Percentiles rank a stretch among this genome's conserved stretches.
phyloP scores from a whole-genome alignment of 1,140 invertebrate genomes.

The Penaeus chinensis region DNA sequence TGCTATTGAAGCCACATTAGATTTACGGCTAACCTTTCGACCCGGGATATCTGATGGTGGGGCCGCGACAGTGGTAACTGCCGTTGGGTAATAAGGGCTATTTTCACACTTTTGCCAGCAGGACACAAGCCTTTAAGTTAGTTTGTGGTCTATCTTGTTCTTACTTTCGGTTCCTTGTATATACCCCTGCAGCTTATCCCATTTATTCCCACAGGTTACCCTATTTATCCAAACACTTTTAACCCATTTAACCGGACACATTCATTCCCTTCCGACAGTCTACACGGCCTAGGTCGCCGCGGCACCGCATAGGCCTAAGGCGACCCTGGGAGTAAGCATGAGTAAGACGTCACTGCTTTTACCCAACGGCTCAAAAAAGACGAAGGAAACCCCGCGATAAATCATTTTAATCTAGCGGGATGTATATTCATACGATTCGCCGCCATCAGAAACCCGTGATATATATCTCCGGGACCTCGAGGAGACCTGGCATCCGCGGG shows the following conservation, averaged over 20 bases:
- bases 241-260: conserved; percentile 48
- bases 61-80: conserved; percentile 48
- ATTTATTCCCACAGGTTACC: conserved; percentile 45
- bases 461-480: no score
- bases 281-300: neutral
- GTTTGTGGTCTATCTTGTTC: conserved; percentile 1
- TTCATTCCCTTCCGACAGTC: conserved; percentile 36
- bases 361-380: neutral
- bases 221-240: conserved; percentile 41
- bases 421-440: conserved; percentile 17
- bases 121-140: neutral
- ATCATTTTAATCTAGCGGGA: conserved; percentile 33
- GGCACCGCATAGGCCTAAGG: neutral
- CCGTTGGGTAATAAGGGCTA: conserved; percentile 28
- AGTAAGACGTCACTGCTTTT: conserved; percentile 47
- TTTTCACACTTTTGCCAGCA: conserved; percentile 29
- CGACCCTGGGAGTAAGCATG: conserved; percentile 5
- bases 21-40: conserved; percentile 61
- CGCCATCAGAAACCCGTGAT: no score
- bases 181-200: neutral
- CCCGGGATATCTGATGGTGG: conserved; percentile 53
- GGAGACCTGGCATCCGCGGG: neutral
- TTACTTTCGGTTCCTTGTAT: neutral
- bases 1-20: conserved; percentile 58
- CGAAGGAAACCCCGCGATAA: conserved; percentile 10